A percentile compares a stretch with the other conserved stretches of the same genome.
phyloP scores from a whole-genome alignment of 2,888 invertebrate species.

The Eurois occulta region DNA sequence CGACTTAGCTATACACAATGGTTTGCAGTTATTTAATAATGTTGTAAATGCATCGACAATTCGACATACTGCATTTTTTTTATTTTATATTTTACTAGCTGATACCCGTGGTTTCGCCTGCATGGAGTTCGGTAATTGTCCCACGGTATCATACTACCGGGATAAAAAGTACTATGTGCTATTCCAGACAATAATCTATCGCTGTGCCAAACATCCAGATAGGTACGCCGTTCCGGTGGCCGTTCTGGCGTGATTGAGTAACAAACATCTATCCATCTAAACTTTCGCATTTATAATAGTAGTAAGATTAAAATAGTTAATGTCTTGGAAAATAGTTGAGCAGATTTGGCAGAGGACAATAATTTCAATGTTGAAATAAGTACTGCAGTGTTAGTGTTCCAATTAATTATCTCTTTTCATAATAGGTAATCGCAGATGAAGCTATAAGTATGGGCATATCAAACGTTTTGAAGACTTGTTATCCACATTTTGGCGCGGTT shows the following conservation, averaged over 20 bases:
- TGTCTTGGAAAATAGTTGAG: neutral
- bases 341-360: neutral
- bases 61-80: neutral
- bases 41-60: neutral
- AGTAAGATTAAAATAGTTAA: neutral
- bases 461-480: neutral
- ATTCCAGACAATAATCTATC: too few relatives aligned
- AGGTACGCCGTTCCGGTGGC: too few relatives aligned
- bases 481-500: too few relatives aligned
- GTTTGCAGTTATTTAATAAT: neutral
- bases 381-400: too few relatives aligned
- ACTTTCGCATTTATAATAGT: too few relatives aligned
- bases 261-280: too few relatives aligned
- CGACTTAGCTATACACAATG: neutral
- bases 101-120: neutral
- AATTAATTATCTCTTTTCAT: too few relatives aligned
- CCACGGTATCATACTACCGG: neutral
- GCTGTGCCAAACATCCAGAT: too few relatives aligned
- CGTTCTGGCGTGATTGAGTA: too few relatives aligned
- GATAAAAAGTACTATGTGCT: neutral
- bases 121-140: neutral
- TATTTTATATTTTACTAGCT: neutral
- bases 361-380: neutral
- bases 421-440: too few relatives aligned
- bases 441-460: too few relatives aligned